Base-by-base conservation (phyloP, 2,888 invertebrate species). In the Cantharis rustica region DNA sequence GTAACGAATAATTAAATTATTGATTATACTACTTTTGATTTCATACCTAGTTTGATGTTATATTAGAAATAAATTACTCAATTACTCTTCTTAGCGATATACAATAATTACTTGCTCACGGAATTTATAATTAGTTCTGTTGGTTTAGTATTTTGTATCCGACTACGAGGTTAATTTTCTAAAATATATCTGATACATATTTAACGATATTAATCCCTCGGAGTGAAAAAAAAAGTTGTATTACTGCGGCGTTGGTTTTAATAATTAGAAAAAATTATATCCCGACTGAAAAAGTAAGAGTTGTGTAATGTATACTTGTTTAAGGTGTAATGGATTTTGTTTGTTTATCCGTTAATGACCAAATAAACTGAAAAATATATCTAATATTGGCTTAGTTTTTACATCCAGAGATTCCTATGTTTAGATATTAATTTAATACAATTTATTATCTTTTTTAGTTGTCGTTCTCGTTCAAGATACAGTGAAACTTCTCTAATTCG, bases 1-100 rank as follows among this genome's bases (percentile, higher is more conserved):
- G n/a, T 66, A 20, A 20, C 20, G 64, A 66, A 66, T 66, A 66
- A 66, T 66, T 66, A 66, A 66, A 66, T 66, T 66, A 66, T 66
- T 66, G 64, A 66, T 66, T 66, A 20, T 16, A 11, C 64, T 66
- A 66, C n/a, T 66, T 20, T 73, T 69, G 66, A 16, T 11, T 69
- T 70, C 16, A 20, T 66, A 17, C 20, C n/a, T 47, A 13, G 47
- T 47, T 47, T 47, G 47, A 47, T 47, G 7, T 47, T 47, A 47
- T 47, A n/a, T 47, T 47, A n/a, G 47, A 47, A 47, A 47, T 47
- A 47, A 47, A 47, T 47, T 47, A 47, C 47, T 47, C 47, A 47
- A 47, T 47, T 47, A 47, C 47, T 47, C 47, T n/a, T 47, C 47
- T n/a, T 47, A 47, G 47, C n/a, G 47, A 47, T 47, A n/a, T 47